Base-by-base conservation (phyloP, 1,140 invertebrate species). In the Heliconius himera region DNA sequence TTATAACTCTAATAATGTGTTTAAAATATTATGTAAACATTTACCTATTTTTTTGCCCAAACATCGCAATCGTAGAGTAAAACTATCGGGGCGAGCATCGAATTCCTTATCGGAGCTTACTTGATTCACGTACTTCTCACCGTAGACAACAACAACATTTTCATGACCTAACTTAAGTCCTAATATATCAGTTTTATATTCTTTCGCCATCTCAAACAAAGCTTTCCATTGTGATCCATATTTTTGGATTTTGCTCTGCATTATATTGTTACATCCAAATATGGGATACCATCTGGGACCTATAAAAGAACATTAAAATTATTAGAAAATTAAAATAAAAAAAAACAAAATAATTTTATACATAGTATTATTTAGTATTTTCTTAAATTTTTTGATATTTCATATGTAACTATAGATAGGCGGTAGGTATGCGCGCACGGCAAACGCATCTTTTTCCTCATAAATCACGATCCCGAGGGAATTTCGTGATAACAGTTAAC, bases 241-340 rank as follows among this genome's bases (percentile, higher is more conserved):
- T 71, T 81, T 78, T n/a, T 8, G 16, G 16, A 73, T 76, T 71
- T 70, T 76, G 6, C 13, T 70, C 38, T 77, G 60, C 56, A 77
- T 60, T 8, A 77, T 16, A n/a, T 66, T 66, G 20, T 79, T 77
- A n/a, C 75, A 79, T 13, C 77, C 77, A 36, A 79, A 79, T 54
- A 82, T 76, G 20, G 80, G 78, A 76, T 80, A 83, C 78, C 81
- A 83, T 56, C 22, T 41, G 0, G 77, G 79, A 16, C 79, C 79
- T 82, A 54, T 18, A 60, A 74, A 29, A 66, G 13, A 16, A 56
- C 8, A 56, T 3, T 56, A 22, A 9, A n/a, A 11, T 56, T 56
- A 22, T 54, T 54, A 54, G 20, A 20, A 54, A n/a, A 54, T 54
- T 3, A 0, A 54, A 54, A 54, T 54, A 54, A 8, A n/a, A 8